Percentiles rank a stretch among this genome's conserved stretches.
phyloP scores from a whole-genome alignment of 1,140 invertebrate genomes.

The Sipha flava region DNA sequence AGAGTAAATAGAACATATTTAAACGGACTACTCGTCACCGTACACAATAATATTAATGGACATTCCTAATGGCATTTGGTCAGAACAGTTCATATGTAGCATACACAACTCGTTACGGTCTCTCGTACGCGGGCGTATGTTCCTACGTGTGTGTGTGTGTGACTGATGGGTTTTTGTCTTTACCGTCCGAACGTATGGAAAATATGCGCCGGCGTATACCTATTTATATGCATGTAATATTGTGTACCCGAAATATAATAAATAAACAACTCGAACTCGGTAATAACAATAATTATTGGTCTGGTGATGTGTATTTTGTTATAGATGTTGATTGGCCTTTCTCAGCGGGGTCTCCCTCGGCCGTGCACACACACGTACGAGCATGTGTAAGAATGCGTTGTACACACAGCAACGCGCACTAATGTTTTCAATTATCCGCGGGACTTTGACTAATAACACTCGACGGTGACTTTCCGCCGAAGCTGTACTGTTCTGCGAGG shows the following conservation, averaged over 20 bases:
- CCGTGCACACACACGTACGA: background rate
- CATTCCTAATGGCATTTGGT: slow-evolving; percentile 11
- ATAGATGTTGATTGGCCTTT: slow-evolving; percentile 28
- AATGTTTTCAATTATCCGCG: slow-evolving; percentile 19
- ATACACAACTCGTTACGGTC: slow-evolving; percentile 9
- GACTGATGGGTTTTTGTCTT: slow-evolving; percentile 32
- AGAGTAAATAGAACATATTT: background rate
- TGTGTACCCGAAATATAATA: slow-evolving; percentile 6
- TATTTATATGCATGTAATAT: no score
- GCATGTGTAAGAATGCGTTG: no score
- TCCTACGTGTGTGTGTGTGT: background rate
- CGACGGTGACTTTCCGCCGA: background rate
- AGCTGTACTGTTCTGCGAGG: no score
- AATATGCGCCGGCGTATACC: background rate
- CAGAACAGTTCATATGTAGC: no score
- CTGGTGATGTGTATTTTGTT: background rate
- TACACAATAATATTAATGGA: background rate
- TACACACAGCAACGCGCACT: background rate
- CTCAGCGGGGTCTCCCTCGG: slow-evolving; percentile 2
- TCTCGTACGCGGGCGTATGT: background rate
- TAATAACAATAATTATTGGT: slow-evolving; percentile 3
- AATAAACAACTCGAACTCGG: background rate
- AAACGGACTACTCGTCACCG: background rate
- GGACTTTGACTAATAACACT: slow-evolving; percentile 19
- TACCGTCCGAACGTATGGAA: background rate